Conservation (phyloP, 2,113 vertebrate species). For the Carassius auratus region DNA sequence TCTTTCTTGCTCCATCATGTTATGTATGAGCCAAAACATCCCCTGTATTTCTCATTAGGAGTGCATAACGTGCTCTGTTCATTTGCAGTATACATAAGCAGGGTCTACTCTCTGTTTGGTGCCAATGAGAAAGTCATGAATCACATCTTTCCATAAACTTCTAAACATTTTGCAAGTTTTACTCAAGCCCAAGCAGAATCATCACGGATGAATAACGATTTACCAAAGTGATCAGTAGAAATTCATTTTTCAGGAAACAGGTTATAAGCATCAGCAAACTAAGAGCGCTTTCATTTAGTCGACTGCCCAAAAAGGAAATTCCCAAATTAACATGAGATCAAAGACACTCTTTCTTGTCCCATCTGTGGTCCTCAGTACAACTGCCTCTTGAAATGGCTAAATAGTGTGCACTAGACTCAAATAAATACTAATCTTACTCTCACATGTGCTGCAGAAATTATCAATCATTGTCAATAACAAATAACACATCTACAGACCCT, state of each 20-base stretch:
- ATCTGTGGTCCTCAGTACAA: slow-evolving; percentile 6
- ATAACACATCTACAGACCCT: background rate
- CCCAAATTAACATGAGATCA: slow-evolving; percentile 37
- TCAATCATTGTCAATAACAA: slow-evolving; percentile 37
- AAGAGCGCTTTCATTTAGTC: slow-evolving; percentile 2
- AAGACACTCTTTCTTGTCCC: slow-evolving; percentile 29
- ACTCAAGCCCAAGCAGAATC: background rate
- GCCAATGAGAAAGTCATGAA: slow-evolving; percentile 29
- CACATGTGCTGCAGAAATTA: background rate
- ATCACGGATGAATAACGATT: slow-evolving; percentile 17
- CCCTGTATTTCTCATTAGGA: slow-evolving; percentile 29
- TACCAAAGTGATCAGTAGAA: slow-evolving; percentile 18
- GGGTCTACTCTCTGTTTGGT: background rate
- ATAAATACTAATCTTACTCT: background rate
- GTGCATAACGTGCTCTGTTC: background rate
- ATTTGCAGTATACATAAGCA: background rate
- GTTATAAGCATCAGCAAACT: slow-evolving; percentile 24
- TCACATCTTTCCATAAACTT: slow-evolving; percentile 16
- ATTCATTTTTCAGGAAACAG: slow-evolving; percentile 26
- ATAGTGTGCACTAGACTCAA: background rate
- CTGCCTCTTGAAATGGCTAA: slow-evolving; percentile 11
- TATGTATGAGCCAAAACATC: slow-evolving; percentile 5
- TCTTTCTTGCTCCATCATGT: background rate
- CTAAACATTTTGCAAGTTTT: background rate
- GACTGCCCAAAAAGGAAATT: slow-evolving; percentile 21